Base-by-base conservation (phyloP, 2,113 vertebrate species). In the Hippocampus comes region DNA sequence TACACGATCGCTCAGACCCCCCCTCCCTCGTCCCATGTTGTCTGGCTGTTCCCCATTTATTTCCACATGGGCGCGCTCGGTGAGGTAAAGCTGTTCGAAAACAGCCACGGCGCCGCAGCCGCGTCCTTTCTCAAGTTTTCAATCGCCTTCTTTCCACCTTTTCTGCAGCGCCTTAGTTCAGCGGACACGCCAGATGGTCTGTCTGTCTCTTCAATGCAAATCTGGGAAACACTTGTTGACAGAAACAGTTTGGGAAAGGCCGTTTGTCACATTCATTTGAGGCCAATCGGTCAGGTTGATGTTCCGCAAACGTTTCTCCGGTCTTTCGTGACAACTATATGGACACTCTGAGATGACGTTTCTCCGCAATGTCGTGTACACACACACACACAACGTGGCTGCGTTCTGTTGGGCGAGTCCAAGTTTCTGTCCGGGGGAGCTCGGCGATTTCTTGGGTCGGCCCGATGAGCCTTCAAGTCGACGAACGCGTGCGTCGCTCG, bases 21-120 rank as follows among this genome's bases (percentile, higher is more conserved):
- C 66, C 64, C 15, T 57, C 67, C 46, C 60, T 20, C 83, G 73
- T 68, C 41, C 68, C 53, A 49, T 41, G 66, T 67, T 74, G 12
- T 67, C 76, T 51, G 21, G 79, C 25, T 27, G n/a, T 15, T 49
- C 55, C 59, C 67, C 53, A 15, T 82, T 76, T 30, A 70, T 67
- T 69, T 78, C 65, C 38, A 76, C 41, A 41, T 65, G 57, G 60
- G 11, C 68, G 61, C 67, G 74, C 67, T 75, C 46, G 30, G 64
- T 78, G 63, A 75, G 74, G 68, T 67, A 73, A 17, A 60, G 59
- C 55, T 59, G 48, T 20, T 83, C 74, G 71, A 59, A 80, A 74
- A 65, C 10, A 68, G 72, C 67, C 67, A 63, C 64, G 60, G 64
- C 60, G 67, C 25, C 56, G 48, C 65, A 56, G 23, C 46, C 38